Base-by-base conservation (phyloP, 2,888 invertebrate species). In the Ormia ochracea region DNA sequence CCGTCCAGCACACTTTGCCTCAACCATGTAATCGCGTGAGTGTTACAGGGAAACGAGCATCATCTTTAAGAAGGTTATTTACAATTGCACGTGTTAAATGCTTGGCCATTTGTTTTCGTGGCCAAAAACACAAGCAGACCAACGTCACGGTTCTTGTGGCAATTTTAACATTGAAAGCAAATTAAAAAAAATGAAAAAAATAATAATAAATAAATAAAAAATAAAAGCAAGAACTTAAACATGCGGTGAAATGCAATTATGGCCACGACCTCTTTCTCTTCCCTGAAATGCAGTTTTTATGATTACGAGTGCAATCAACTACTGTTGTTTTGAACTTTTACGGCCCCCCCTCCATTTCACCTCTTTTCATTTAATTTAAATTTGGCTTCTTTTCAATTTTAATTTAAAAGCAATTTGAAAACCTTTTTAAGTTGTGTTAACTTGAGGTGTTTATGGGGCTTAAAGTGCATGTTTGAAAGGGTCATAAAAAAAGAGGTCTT, bases 81-180 rank as follows among this genome's bases (percentile, higher is more conserved):
- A 23, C 43, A 54, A 66, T 45, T 78, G 72, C 52, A 72, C 72
- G 78, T 78, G 78, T 72, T 72, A 78, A 78, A 61, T 78, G 72
- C 65, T 65, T 65, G 61, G 17, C 41, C 21, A 12, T 45, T 59
- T 50, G 26, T 45, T 52, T 72, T 65, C 59, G 36, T 63, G 63
- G 33, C 33, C 56, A 43, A n/a, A 54, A 50, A 41, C 21, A 52
- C 4, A 52, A n/a, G n/a, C 58, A 23, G 59, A 50, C 59, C 36
- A 75, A 66, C 65, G 50, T 54, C 54, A 75, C 33, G 58, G 48
- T 65, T 70, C 43, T 77, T 17, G 41, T 26, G 36, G 63, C 38
- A 41, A 63, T 38, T 28, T 23, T 36, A 9, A 28, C 31, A 31
- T 19, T 5, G 3, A 56, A 74, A 45, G 4, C 10, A 45, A 56